A percentile compares a stretch with the other conserved stretches of the same genome.
phyloP scores from a whole-genome alignment of 2,113 vertebrate species.

The Xenopus laevis region DNA sequence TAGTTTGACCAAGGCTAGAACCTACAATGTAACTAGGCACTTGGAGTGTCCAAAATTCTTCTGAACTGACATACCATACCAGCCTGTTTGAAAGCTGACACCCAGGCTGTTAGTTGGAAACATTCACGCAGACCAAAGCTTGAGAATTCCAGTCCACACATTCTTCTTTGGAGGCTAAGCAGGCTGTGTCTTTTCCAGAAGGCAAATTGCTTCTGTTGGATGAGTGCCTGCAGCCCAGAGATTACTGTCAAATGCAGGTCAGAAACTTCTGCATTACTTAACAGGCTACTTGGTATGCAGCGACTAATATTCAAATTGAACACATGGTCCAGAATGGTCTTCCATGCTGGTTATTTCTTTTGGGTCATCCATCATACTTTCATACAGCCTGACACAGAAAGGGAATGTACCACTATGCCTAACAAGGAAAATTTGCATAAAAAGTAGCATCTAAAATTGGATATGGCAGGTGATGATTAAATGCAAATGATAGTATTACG shows the following conservation, averaged over 20 bases:
- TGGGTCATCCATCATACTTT: slow-evolving; percentile 22
- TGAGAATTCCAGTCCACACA: slow-evolving; percentile 34
- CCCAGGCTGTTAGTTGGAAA: slow-evolving; percentile 18
- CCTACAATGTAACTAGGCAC: slow-evolving; percentile 19
- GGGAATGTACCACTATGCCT: slow-evolving; percentile 9
- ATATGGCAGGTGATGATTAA: slow-evolving; percentile 32
- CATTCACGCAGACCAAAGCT: slow-evolving; percentile 23
- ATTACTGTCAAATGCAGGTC: slow-evolving; percentile 45
- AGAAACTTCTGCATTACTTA: slow-evolving; percentile 38
- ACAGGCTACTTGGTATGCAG: slow-evolving; percentile 28
- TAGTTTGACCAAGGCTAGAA: slow-evolving; percentile 24
- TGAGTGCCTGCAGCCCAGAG: slow-evolving; percentile 32
- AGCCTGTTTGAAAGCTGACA: slow-evolving; percentile 27
- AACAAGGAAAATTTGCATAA: slow-evolving; percentile 27
- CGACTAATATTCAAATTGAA: slow-evolving; percentile 31
- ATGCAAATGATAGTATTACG: slow-evolving; percentile 24
- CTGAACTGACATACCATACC: slow-evolving; percentile 35
- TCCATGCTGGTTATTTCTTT: slow-evolving; percentile 18
- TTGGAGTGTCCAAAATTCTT: slow-evolving; percentile 34
- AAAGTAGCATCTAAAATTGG: slow-evolving; percentile 33
- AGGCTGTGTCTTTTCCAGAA: slow-evolving; percentile 39
- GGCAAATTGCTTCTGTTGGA: slow-evolving; percentile 44
- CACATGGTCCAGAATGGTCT: slow-evolving; percentile 36
- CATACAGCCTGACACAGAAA: slow-evolving; percentile 20
- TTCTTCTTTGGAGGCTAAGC: slow-evolving; percentile 42